Conservation (phyloP, 35 echinoderm and acorn worm genomes). For the Chiridota heheva region DNA sequence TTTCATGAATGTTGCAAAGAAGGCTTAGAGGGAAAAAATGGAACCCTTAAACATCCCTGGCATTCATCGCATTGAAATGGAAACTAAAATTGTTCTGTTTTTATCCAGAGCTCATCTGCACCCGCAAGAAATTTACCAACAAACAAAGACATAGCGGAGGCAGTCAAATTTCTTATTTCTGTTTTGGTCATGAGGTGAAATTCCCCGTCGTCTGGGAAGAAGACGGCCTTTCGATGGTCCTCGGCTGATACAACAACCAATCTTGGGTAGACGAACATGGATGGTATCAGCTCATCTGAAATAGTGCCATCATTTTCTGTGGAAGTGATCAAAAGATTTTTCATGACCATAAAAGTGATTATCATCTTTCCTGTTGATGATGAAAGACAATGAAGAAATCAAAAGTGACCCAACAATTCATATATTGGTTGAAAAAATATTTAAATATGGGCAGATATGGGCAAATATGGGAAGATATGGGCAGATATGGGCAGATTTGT, state of each 20-base stretch:
- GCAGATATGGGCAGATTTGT: too few species aligned
- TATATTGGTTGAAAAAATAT: too few species aligned
- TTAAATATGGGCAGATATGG: background rate
- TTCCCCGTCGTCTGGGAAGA: conserved; percentile 49
- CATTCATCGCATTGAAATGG: background rate
- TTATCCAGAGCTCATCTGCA: conserved; percentile 48
- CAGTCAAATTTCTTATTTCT: conserved; percentile 29
- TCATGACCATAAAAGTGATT: background rate
- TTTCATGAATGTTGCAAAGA: too few species aligned
- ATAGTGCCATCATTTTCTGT: conserved; percentile 63
- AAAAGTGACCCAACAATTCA: too few species aligned
- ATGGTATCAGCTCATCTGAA: conserved; percentile 71
- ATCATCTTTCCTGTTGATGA: too few species aligned
- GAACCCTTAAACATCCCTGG: too few species aligned
- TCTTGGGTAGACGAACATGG: conserved; percentile 87
- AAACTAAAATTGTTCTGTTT: conserved; percentile 85
- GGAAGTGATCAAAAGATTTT: background rate
- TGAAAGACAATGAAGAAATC: too few species aligned
- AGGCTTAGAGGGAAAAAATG: too few species aligned
- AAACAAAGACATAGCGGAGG: conserved; percentile 58
- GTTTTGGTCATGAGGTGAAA: conserved; percentile 55
- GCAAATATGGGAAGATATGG: too few species aligned
- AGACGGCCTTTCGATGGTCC: conserved; percentile 77
- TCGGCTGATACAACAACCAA: conserved; percentile 61
- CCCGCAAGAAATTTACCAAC: conserved; percentile 53